Base-by-base conservation (phyloP, 1,140 invertebrate species). In the Atopsyche davidsoni region DNA sequence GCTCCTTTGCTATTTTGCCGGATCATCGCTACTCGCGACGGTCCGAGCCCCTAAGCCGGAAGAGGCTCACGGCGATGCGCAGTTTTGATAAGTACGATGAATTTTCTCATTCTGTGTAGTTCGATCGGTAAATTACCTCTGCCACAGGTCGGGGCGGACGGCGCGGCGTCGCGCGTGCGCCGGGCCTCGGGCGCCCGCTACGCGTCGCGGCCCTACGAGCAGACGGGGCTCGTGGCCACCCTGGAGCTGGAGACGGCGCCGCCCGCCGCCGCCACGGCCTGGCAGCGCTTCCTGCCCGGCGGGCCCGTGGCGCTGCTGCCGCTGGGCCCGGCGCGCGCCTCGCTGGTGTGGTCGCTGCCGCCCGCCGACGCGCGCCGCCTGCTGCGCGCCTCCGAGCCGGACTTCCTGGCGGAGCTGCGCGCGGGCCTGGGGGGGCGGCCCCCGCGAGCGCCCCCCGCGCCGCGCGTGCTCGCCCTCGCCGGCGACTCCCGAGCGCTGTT, bases 251-350 rank as follows among this genome's bases (percentile, higher is more conserved):
- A 76, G 31, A 74, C 66, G 17, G 79, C 84, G 50, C n/a, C n/a
- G n/a, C n/a, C n/a, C n/a, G n/a, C n/a, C n/a, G 94, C 96, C 68
- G 76, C 77, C 25, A 86, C 89, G 23, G 96, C 94, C 0, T 99
- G 94, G 93, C 96, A 99, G 68, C 78, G 92, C 52, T 98, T 98
- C 72, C 68, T 96, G 46, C 87, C 92, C 2, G 85, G 78, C 14
- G 95, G 95, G 2, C 91, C 93, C 0, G 78, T 99, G 22, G 96
- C 95, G 11, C 63, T 98, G 23, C 70, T 99, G 25, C 96, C 96
- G 73, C 69, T 96, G 3, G 83, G 79, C 50, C 76, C 83, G 32
- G 75, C 76, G 14, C 66, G 81, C 3, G 92, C 88, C 63, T 96
- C 92, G 1, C 70, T 98, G 2, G 92, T 98, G 0, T 98, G 96